phyloP scores from a whole-genome alignment of 1,140 invertebrate genomes.

The Dendrolimus punctatus region DNA sequence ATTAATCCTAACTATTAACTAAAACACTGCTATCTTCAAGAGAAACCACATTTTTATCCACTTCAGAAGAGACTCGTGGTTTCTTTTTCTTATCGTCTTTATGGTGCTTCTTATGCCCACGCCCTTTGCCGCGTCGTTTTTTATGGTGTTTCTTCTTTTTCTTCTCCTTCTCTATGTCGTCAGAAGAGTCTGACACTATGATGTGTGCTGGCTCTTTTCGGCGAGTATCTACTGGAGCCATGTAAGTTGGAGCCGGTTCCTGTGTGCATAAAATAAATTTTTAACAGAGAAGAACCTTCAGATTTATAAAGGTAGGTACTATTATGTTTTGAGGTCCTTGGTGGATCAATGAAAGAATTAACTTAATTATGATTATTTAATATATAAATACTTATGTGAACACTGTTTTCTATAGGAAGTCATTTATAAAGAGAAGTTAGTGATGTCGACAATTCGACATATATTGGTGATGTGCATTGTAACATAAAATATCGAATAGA shows the following conservation, averaged over 20 bases:
- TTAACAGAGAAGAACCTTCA: not conserved
- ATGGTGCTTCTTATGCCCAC: conserved; percentile 28
- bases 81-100: conserved; percentile 37
- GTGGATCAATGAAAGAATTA: no score
- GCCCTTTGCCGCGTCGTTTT: conserved; percentile 11
- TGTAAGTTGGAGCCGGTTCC: conserved; percentile 38
- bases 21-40: conserved; percentile 32
- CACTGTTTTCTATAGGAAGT: no score
- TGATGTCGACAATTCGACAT: no score
- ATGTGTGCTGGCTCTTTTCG: conserved; percentile 16
- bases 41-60: conserved; percentile 34
- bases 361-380: no score
- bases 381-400: no score
- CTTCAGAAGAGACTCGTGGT: conserved; percentile 24
- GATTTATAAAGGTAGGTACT: no score
- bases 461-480: no score
- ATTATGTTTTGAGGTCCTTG: no score
- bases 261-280: conserved; percentile 6
- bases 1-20: conserved; percentile 3
- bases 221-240: conserved; percentile 39
- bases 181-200: conserved; percentile 11
- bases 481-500: no score
- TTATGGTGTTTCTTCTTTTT: conserved; percentile 22
- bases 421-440: no score
- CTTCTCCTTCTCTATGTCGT: conserved; percentile 18